A percentile compares a stretch with the other conserved stretches of the same genome.
These are phyloP conservation scores for Meta bourneti DNA, from an alignment of 2,888 invertebrate species.

Conservation along the genomic window DNA sequence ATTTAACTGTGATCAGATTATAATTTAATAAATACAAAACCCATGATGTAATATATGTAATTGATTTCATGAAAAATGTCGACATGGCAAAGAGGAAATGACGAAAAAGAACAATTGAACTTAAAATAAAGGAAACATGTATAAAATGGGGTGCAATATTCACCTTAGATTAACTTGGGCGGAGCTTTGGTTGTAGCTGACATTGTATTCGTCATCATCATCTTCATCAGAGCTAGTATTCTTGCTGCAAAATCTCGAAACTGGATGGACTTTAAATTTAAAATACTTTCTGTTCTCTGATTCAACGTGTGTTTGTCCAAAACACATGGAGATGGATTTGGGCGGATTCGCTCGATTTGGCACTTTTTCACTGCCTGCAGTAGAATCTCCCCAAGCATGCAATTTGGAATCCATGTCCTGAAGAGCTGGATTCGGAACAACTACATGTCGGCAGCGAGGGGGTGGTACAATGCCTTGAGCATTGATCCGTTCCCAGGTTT, in stretches of 20 bases:
- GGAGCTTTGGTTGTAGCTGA: conserved; percentile 69
- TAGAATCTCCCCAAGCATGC: conserved; percentile 49
- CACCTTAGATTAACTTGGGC: conserved; percentile 77
- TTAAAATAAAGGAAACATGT: too few species aligned
- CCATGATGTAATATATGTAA: too few species aligned
- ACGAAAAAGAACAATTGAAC: too few species aligned
- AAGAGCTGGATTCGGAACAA: conserved; percentile 78
- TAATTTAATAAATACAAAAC: too few species aligned
- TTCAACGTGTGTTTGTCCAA: conserved; percentile 70
- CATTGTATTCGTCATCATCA: conserved; percentile 74
- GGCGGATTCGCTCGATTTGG: conserved; percentile 75
- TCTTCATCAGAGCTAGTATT: conserved; percentile 77
- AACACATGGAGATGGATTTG: conserved; percentile 78
- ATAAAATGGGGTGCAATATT: too few species aligned
- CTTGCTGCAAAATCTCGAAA: conserved; percentile 77
- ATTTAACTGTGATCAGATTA: too few species aligned
- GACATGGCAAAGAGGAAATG: too few species aligned
- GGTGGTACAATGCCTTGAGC: conserved; percentile 78
- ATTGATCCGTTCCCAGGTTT: conserved; percentile 87
- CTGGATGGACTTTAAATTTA: conserved; percentile 77
- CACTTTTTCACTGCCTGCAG: conserved; percentile 6
- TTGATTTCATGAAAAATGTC: too few species aligned
- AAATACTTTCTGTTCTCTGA: conserved; percentile 49
- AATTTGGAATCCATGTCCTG: conserved; percentile 60
- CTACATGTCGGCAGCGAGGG: conserved; percentile 78